phyloP scores from a whole-genome alignment of 2,888 invertebrate species.

The Caenorhabditis wallacei region DNA sequence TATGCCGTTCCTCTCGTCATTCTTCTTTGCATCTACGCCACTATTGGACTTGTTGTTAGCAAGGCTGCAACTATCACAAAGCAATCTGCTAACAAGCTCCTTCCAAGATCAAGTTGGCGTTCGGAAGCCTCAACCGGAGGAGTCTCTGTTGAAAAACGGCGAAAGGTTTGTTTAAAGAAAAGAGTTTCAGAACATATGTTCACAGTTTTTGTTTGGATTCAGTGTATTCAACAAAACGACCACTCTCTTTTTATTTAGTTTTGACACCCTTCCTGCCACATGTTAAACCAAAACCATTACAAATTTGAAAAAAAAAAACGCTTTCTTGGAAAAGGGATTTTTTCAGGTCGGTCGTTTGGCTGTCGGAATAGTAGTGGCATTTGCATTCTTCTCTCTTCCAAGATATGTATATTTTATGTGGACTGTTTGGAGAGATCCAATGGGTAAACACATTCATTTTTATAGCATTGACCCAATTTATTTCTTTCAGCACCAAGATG shows the following conservation, averaged over 20 bases:
- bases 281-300: constrained; percentile 13
- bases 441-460: constrained; percentile 64
- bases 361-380: constrained; percentile 92
- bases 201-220: constrained; percentile 55
- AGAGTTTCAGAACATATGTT: constrained; percentile 58
- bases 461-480: neutral
- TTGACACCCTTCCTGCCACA: constrained; percentile 26
- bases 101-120: constrained; percentile 68
- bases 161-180: constrained; percentile 64
- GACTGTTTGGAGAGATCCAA: constrained; percentile 79
- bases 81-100: constrained; percentile 67
- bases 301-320: neutral
- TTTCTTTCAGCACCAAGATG: constrained; percentile 77
- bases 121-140: constrained; percentile 71
- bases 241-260: constrained; percentile 43
- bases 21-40: constrained; percentile 84
- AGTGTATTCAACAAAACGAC: constrained; percentile 25
- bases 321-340: neutral
- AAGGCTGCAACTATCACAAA: constrained; percentile 71
- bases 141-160: constrained; percentile 69
- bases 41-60: constrained; percentile 83
- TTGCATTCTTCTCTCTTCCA: constrained; percentile 93
- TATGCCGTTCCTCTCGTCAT: constrained; percentile 83
- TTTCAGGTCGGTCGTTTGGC: constrained; percentile 91
- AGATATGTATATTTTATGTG: constrained; percentile 88